These are phyloP conservation scores for Odontomyia ornata DNA, from an alignment of 2,888 invertebrate species.

Conservation along the genomic window DNA sequence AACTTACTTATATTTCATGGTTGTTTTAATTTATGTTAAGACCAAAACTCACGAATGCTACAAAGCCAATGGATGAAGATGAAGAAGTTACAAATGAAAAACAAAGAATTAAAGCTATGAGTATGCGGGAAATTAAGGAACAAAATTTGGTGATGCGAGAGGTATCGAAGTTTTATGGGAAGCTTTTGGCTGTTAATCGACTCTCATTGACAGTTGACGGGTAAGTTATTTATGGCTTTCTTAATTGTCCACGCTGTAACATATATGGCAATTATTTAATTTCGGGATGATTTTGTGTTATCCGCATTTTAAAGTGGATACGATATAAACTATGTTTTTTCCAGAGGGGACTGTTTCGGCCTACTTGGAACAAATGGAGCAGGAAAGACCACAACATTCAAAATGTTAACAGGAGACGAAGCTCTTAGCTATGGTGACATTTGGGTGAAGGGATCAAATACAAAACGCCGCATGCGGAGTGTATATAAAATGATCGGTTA, in stretches of 20 bases:
- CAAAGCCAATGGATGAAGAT: constrained; percentile 58
- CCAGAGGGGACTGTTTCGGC: constrained; percentile 76
- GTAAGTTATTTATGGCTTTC: constrained; percentile 33
- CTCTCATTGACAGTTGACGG: constrained; percentile 65
- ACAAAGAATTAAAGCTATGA: constrained; percentile 64
- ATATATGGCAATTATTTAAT: neutral
- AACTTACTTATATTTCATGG: no score
- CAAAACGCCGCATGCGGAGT: constrained; percentile 65
- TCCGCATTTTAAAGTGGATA: no score
- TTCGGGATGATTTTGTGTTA: no score
- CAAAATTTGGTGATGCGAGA: constrained; percentile 67
- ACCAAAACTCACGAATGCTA: no score
- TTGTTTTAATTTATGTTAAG: no score
- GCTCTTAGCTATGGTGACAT: constrained; percentile 73
- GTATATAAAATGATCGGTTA: constrained; percentile 67
- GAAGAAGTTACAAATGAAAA: constrained; percentile 69
- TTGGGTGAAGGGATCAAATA: constrained; percentile 67
- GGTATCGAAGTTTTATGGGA: constrained; percentile 76
- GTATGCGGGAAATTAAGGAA: constrained; percentile 59
- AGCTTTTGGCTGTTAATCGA: constrained; percentile 77
- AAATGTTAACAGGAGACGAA: constrained; percentile 83
- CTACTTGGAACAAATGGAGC: constrained; percentile 81
- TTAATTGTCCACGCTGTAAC: neutral
- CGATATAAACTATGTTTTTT: no score
- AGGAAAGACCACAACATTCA: constrained; percentile 83